Evolutionary conservation across 2,888 invertebrate genomes (phyloP), one percentile per base, ranked within the genome.

Genomic region (Aleiodes alternator): DNA sequence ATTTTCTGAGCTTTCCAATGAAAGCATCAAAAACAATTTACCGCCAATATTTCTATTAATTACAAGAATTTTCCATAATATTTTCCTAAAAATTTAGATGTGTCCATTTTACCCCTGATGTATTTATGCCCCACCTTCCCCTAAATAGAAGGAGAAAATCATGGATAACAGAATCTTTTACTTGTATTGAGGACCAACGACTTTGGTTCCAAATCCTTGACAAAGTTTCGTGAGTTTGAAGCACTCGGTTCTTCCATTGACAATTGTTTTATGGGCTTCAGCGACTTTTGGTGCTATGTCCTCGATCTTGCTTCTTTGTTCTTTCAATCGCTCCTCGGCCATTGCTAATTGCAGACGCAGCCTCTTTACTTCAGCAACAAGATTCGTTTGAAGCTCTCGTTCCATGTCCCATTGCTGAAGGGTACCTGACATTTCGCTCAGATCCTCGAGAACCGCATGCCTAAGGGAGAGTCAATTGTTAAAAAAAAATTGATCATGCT

Each of bases 341-440:
- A 80, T 53, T 71, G 73, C 83, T 0, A 89, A 78, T 70, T 89
- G 84, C 31, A 86, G 84, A 4, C 83, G 80, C 12, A 89, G 81
- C 50, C 84, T 85, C 61, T 80, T 85, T 1, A 89, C 85, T 76
- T 90, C 88, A 9, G 71, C 75, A 8, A 78, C 80, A n/a, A 87
- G 71, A 38, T 76, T 78, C 12, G 81, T 82, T 76, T 89, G 87
- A 6, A 86, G 71, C 64, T 87, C 84, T 57, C 85, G 83, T 68
- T 89, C 89, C 72, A 83, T 79, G 69, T 88, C 86, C 87, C 87
- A 87, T 16, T 87, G 84, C n/a, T 83, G 84, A 55, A 90, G 82
- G 48, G 81, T 84, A 11, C 82, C 82, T n/a, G 87, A 86, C 82
- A 90, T 84, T 73, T 86, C 86, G 7, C 86, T 82, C n/a, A 89